phyloP scores from a whole-genome alignment of 2,888 invertebrate species.

The Callimorpha dominula region DNA sequence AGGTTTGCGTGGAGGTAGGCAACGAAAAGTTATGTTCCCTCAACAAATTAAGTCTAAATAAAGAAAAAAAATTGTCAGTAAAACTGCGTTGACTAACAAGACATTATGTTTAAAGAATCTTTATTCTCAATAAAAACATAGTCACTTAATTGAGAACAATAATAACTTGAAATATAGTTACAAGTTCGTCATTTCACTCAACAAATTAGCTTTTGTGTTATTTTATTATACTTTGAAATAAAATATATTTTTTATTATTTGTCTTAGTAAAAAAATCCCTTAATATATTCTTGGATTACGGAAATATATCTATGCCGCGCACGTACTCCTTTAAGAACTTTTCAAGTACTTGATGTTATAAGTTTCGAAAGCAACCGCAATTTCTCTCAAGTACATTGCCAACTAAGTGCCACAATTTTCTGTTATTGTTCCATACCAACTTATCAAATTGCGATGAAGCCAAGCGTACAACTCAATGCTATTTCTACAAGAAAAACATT shows the following conservation, averaged over 20 bases:
- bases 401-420: slow-evolving; percentile 44
- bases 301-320: slow-evolving; percentile 20
- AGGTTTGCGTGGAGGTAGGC: too few species aligned
- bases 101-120: too few species aligned
- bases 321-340: slow-evolving; percentile 39
- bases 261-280: slow-evolving; percentile 11
- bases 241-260: slow-evolving; percentile 1
- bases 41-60: too few species aligned
- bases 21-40: too few species aligned
- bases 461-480: slow-evolving; percentile 32
- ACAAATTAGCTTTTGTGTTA: neutral
- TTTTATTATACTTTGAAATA: neutral
- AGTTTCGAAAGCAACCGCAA: slow-evolving; percentile 37
- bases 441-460: slow-evolving; percentile 46
- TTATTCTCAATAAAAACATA: too few species aligned
- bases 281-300: slow-evolving; percentile 23
- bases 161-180: too few species aligned
- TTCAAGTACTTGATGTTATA: slow-evolving; percentile 30
- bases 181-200: too few species aligned
- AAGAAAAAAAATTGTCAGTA: too few species aligned
- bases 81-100: too few species aligned
- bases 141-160: too few species aligned
- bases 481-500: slow-evolving; percentile 30
- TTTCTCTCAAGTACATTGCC: slow-evolving; percentile 40
- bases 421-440: slow-evolving; percentile 37